phyloP scores from a whole-genome alignment of 2,797 vertebrate genomes.

The Sebastes trivittatus region DNA sequence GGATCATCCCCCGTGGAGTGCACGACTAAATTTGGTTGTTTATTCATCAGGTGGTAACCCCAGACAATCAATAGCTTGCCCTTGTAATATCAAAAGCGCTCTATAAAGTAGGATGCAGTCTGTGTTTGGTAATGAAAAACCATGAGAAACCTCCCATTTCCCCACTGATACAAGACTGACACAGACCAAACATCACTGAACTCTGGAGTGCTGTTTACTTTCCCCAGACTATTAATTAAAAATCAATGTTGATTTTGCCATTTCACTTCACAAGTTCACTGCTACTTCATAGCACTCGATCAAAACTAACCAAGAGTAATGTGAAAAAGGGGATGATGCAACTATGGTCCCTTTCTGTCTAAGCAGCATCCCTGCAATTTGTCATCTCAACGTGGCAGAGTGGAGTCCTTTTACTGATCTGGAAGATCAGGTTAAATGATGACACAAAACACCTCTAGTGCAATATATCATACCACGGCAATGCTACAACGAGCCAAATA shows the following conservation, averaged over 20 bases:
- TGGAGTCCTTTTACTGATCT: slow-evolving; percentile 45
- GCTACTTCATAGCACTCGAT: neutral
- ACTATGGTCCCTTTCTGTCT: slow-evolving; percentile 19
- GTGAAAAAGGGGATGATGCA: slow-evolving; percentile 22
- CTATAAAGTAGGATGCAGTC: neutral
- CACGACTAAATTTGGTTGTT: slow-evolving; percentile 53
- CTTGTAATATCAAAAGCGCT: slow-evolving; percentile 41
- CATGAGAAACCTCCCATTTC: neutral
- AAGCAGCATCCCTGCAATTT: slow-evolving; percentile 23
- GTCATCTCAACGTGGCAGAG: slow-evolving; percentile 51
- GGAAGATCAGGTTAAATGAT: slow-evolving; percentile 64
- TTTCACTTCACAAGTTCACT: slow-evolving; percentile 4
- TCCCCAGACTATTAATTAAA: slow-evolving; percentile 1
- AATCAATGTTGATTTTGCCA: slow-evolving; percentile 7
- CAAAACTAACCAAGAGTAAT: neutral
- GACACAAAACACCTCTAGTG: slow-evolving; percentile 46
- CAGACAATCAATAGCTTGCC: slow-evolving; percentile 39
- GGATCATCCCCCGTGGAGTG: slow-evolving; percentile 43
- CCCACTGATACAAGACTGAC: neutral
- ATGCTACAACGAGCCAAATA: slow-evolving; percentile 29
- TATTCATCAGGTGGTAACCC: slow-evolving; percentile 69
- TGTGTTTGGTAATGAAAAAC: slow-evolving; percentile 21
- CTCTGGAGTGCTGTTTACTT: neutral
- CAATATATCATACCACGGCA: slow-evolving; percentile 47
- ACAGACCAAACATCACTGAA: slow-evolving; percentile 8